These are phyloP conservation scores for Dasyurus viverrinus DNA, from an alignment of 2,113 vertebrate species.

Conservation along the genomic window DNA sequence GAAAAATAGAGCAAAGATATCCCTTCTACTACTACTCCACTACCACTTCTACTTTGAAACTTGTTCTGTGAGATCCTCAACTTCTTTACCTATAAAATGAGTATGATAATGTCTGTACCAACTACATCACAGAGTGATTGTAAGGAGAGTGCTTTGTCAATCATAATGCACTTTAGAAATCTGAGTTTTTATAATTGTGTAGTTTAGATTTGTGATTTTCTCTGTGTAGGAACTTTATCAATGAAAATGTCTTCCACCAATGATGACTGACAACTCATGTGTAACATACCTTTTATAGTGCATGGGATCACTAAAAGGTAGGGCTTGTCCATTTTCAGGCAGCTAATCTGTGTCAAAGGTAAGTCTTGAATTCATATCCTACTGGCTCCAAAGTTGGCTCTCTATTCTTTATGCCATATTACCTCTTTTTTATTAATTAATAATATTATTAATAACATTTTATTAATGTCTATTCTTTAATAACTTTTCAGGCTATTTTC, in stretches of 20 bases:
- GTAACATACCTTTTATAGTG: neutral
- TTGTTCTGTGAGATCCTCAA: neutral
- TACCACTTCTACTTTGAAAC: neutral
- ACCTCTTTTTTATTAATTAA: neutral
- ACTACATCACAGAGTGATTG: neutral
- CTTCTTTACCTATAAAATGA: neutral
- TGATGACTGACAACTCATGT: neutral
- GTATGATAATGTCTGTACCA: neutral
- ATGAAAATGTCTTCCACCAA: neutral
- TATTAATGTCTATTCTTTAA: neutral
- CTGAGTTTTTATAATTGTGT: neutral
- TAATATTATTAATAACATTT: neutral
- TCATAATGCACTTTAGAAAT: neutral
- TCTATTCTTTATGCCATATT: neutral
- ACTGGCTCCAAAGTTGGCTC: neutral
- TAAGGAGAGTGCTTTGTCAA: neutral
- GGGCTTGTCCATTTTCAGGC: neutral
- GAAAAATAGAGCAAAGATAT: neutral
- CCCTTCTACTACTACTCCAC: neutral
- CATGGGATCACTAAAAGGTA: neutral
- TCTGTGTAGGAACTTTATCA: neutral
- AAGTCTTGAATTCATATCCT: neutral
- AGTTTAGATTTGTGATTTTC: neutral
- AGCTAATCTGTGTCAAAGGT: neutral
- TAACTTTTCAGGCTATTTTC: slow-evolving; percentile 24